Base-by-base conservation (phyloP, 2,888 invertebrate genomes). In the Escarpia spicata region DNA sequence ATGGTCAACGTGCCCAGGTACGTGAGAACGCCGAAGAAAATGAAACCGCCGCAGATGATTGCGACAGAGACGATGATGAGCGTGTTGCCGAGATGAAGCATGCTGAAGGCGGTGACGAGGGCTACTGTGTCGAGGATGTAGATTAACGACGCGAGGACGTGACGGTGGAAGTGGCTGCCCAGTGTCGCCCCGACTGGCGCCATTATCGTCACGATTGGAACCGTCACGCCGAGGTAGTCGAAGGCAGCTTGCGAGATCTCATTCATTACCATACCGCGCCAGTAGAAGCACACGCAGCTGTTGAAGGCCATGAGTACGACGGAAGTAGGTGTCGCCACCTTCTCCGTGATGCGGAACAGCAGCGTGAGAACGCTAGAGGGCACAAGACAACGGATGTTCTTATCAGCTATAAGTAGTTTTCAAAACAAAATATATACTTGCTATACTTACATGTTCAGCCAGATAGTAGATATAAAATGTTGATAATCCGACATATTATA, bases 241-340 rank as follows among this genome's bases (percentile, higher is more conserved):
- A 94, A 95, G 2, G 95, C 92, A 10, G 93, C 94, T 3, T 37
- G 43, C 0, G 92, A 37, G 10, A 94, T 92, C 10, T 58, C 93
- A 37, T 58, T 15, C 90, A 93, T 92, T 60, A 94, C 94, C 4
- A 95, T 94, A 43, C 96, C 94, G 93, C 95, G 95, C 93, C 95
- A 96, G 93, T 95, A 94, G 43, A 95, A 92, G 8, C 94, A 94
- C 75, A 95, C 94, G 44, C 95, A 93, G 75, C 95, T 93, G 90
- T 93, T 94, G 44, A 58, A 52, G 31, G 96, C 96, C 95, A 96
- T 96, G 15, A 95, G 93, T 26, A 95, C 94, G 44, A 96, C 95
- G 1, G 96, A 95, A 1, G 96, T 96, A 19, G 96, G 96, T 10
- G 96, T 96, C 9, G 96, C 96, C 3, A 95, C 94, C 93, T 96